phyloP scores from a whole-genome alignment of 2,888 invertebrate genomes.

The Ischnura elegans region DNA sequence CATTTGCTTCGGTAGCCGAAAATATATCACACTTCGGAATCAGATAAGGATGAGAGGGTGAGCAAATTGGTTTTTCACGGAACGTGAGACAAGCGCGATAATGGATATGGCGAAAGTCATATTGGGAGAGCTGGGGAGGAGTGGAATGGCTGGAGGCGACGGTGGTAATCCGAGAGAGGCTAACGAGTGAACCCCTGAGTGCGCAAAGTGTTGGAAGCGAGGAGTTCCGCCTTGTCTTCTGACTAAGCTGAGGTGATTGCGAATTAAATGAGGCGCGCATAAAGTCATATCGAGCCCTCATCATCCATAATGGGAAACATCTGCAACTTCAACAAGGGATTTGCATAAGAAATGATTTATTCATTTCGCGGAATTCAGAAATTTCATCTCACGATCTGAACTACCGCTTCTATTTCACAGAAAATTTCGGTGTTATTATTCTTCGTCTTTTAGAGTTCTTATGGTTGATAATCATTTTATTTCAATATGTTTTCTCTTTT shows the following conservation, averaged over 20 bases:
- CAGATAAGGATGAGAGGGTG: background rate
- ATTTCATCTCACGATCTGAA: background rate
- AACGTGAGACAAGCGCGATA: background rate
- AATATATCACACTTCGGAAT: too few species aligned
- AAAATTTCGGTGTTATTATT: too few species aligned
- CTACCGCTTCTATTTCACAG: background rate
- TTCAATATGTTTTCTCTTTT: too few species aligned
- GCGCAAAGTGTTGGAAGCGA: background rate
- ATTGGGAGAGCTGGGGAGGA: background rate
- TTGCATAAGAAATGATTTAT: background rate
- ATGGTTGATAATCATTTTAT: too few species aligned
- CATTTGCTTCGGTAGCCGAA: too few species aligned
- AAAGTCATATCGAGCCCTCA: slow-evolving; percentile 31
- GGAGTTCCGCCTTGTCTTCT: background rate
- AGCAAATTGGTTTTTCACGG: background rate
- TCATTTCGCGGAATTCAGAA: background rate
- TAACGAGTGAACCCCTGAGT: background rate
- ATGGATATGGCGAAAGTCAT: background rate
- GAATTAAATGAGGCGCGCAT: slow-evolving; percentile 11
- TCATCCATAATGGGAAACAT: background rate
- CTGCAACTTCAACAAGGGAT: background rate
- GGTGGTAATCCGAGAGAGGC: slow-evolving; percentile 22
- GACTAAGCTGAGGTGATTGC: slow-evolving; percentile 13
- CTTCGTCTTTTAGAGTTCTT: too few species aligned
- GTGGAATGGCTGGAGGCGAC: background rate